These are phyloP conservation scores for Sesia bembeciformis DNA, from an alignment of 2,888 invertebrate genomes.

Conservation along the genomic window DNA sequence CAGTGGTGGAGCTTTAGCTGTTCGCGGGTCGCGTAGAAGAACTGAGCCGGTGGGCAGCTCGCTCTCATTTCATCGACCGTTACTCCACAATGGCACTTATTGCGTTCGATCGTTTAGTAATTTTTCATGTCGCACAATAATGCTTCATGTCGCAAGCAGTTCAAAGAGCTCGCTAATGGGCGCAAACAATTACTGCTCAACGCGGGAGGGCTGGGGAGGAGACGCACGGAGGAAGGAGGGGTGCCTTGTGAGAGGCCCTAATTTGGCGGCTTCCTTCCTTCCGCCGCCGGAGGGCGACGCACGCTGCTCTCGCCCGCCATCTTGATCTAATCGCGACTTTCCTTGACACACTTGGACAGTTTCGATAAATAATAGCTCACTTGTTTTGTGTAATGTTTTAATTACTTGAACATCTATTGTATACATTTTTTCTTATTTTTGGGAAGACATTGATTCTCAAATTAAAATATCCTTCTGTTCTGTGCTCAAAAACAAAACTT, in stretches of 20 bases:
- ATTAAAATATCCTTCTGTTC: no score
- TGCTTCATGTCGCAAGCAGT: not conserved
- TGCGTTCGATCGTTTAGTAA: conserved; percentile 5
- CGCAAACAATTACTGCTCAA: conserved; percentile 3
- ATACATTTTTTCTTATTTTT: no score
- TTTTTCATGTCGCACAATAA: not conserved
- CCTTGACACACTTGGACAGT: not conserved
- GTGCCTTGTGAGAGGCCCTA: not conserved
- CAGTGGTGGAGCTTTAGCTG: conserved; percentile 5
- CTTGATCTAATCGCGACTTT: not conserved
- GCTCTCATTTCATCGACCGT: not conserved
- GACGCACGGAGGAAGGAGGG: not conserved
- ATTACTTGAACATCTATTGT: no score
- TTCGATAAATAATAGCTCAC: not conserved
- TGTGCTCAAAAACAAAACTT: no score
- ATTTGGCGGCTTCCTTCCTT: not conserved
- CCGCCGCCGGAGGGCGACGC: not conserved
- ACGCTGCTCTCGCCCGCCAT: not conserved
- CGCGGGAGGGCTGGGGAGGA: not conserved
- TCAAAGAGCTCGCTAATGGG: conserved; percentile 3
- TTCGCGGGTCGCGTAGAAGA: not conserved
- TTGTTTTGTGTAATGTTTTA: no score
- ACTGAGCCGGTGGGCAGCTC: conserved; percentile 1
- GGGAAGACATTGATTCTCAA: no score
- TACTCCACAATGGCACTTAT: conserved; percentile 1